Percentiles rank a stretch among this genome's conserved stretches.
Conservation (phyloP, 2,888 invertebrate genomes). For the Leucania comma region DNA sequence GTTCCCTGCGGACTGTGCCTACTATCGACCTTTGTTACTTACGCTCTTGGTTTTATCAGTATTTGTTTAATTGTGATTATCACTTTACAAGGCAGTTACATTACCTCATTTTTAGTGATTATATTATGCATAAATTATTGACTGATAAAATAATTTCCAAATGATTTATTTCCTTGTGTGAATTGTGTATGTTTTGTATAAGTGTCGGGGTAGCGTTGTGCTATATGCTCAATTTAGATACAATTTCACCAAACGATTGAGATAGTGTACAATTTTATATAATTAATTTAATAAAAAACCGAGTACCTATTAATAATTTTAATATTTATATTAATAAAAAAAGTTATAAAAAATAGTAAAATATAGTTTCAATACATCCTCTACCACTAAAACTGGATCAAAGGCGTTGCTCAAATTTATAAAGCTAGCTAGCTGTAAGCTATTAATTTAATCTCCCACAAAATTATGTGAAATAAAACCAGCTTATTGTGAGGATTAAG, state of each 20-base stretch:
- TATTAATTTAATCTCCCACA: not conserved
- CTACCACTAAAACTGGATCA: slow-evolving; percentile 42
- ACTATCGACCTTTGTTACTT: slow-evolving; percentile 66
- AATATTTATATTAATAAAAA: slow-evolving; percentile 91
- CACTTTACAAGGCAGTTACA: slow-evolving; percentile 86
- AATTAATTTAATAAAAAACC: slow-evolving; percentile 89
- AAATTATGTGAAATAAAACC: too few species aligned
- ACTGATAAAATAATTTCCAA: slow-evolving; percentile 90
- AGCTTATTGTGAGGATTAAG: too few species aligned
- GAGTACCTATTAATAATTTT: slow-evolving; percentile 91
- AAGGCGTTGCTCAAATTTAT: not conserved
- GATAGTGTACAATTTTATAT: slow-evolving; percentile 89
- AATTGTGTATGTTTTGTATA: slow-evolving; percentile 82
- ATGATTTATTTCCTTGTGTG: slow-evolving; percentile 88
- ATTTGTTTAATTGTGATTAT: slow-evolving; percentile 88
- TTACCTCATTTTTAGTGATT: slow-evolving; percentile 88
- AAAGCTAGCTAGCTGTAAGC: not conserved
- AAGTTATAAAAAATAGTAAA: slow-evolving; percentile 84
- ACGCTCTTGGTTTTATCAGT: slow-evolving; percentile 86
- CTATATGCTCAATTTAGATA: slow-evolving; percentile 91
- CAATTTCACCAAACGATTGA: slow-evolving; percentile 90
- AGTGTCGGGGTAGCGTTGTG: slow-evolving; percentile 90
- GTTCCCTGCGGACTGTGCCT: slow-evolving; percentile 76
- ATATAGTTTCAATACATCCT: slow-evolving; percentile 76
- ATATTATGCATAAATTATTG: slow-evolving; percentile 87